phyloP scores from a whole-genome alignment of 2,113 vertebrate genomes.

The Butorides virescens region DNA sequence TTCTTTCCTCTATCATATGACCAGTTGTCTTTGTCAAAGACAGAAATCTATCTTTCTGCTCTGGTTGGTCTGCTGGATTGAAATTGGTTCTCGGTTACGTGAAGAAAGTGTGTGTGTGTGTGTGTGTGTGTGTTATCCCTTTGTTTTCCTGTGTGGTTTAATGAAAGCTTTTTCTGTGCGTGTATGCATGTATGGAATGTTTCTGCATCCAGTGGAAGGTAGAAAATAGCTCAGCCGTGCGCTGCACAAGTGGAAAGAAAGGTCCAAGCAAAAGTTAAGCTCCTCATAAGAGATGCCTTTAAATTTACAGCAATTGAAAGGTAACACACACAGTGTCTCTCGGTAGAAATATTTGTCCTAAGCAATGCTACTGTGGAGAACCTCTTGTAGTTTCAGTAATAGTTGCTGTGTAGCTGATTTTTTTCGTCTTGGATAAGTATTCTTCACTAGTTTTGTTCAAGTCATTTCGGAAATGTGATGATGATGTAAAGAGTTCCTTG shows the following conservation, averaged over 20 bases:
- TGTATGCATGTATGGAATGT: not conserved
- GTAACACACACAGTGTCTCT: fast-evolving
- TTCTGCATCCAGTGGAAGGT: not conserved
- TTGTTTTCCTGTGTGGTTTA: not conserved
- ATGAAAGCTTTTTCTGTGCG: not conserved
- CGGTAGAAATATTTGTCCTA: not conserved
- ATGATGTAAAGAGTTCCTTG: not conserved
- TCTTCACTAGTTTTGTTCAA: not conserved
- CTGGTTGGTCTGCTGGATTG: not conserved
- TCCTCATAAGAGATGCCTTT: not conserved
- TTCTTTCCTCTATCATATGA: fast-evolving
- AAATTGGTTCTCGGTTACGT: not conserved
- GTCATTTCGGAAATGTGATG: not conserved
- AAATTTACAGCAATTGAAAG: not conserved
- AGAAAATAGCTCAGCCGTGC: not conserved
- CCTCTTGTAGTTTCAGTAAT: not conserved
- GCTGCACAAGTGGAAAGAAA: no score
- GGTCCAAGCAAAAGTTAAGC: fast-evolving
- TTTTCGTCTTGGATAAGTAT: not conserved
- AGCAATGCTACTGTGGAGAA: not conserved
- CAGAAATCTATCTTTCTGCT: not conserved
- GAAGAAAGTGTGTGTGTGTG: no score
- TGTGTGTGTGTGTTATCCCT: not conserved
- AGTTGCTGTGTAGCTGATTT: not conserved
- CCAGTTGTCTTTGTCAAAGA: not conserved